These are phyloP conservation scores for Apodemus speciosus DNA, from an alignment of 2,113 vertebrate species.

Conservation along the genomic window DNA sequence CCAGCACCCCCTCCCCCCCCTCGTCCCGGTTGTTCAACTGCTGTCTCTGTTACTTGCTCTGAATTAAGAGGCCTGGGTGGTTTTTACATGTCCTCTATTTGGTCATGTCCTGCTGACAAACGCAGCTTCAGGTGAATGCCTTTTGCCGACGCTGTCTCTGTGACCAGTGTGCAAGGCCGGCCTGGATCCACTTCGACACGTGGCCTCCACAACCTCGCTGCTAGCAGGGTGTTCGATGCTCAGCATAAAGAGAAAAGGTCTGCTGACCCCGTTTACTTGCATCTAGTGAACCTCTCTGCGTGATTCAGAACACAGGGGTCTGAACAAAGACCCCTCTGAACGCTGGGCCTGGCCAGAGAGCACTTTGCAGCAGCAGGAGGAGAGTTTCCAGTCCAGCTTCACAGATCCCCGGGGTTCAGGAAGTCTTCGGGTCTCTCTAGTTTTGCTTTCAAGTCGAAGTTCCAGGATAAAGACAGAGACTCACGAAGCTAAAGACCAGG, in stretches of 20 bases:
- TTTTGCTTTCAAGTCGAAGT: slow-evolving; percentile 18
- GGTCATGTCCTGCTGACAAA: slow-evolving; percentile 12
- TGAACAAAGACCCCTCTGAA: slow-evolving; percentile 1
- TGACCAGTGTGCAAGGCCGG: not conserved
- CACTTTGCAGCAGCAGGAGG: not conserved
- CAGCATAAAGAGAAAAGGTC: not conserved
- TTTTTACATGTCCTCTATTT: slow-evolving; percentile 26
- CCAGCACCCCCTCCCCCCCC: too few species aligned
- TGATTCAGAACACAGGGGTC: slow-evolving; percentile 13
- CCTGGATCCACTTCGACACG: rapidly evolving
- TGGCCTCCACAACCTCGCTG: not conserved
- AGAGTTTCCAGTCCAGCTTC: not conserved
- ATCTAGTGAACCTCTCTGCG: slow-evolving; percentile 49
- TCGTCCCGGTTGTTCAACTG: not conserved
- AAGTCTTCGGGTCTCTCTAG: not conserved
- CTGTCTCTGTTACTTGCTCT: not conserved
- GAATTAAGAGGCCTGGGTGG: not conserved
- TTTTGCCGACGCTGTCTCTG: not conserved
- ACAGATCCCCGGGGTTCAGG: slow-evolving; percentile 17
- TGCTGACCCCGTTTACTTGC: not conserved
- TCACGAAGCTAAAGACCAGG: not conserved
- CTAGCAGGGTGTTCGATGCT: not conserved
- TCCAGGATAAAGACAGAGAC: slow-evolving; percentile 1
- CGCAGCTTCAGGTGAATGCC: not conserved
- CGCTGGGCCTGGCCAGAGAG: not conserved